Conservation (phyloP, 2,797 vertebrate species). For the Limosa lapponica region DNA sequence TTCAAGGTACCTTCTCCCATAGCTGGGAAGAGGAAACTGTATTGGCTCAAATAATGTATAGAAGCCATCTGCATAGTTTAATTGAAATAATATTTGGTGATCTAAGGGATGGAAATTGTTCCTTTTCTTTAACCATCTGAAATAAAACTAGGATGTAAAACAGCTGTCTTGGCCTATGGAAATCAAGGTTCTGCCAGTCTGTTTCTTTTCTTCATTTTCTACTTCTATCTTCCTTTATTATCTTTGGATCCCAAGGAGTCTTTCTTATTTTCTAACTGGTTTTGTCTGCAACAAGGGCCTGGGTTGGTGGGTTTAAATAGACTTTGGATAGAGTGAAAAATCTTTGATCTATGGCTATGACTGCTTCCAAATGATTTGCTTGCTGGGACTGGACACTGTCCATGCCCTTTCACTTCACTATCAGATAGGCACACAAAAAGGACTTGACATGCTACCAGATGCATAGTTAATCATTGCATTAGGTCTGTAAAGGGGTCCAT, state of each 20-base stretch:
- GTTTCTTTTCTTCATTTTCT: conserved; percentile 81
- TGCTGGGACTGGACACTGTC: conserved; percentile 87
- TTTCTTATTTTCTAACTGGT: conserved; percentile 83
- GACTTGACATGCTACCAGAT: conserved; percentile 81
- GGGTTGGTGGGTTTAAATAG: conserved; percentile 79
- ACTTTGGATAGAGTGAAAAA: conserved; percentile 79
- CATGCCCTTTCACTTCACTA: conserved; percentile 83
- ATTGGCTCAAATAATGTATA: conserved; percentile 50
- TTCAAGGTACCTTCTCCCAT: not conserved
- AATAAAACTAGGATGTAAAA: conserved; percentile 77
- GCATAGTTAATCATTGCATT: conserved; percentile 82
- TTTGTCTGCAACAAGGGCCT: conserved; percentile 76
- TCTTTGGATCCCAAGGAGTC: conserved; percentile 85
- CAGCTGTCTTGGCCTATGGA: conserved; percentile 76
- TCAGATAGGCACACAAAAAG: conserved; percentile 84
- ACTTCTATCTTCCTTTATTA: conserved; percentile 83
- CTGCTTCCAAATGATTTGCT: conserved; percentile 90
- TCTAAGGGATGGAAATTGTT: conserved; percentile 74
- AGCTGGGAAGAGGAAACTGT: conserved; percentile 9
- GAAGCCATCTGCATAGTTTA: conserved; percentile 65
- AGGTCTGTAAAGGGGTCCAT: conserved; percentile 64
- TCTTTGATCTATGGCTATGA: conserved; percentile 92
- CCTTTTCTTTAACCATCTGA: conserved; percentile 70
- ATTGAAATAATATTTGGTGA: conserved; percentile 77
- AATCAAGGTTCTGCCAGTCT: conserved; percentile 76